phyloP scores from a whole-genome alignment of 1,140 invertebrate species.

The Drosophila busckii region DNA sequence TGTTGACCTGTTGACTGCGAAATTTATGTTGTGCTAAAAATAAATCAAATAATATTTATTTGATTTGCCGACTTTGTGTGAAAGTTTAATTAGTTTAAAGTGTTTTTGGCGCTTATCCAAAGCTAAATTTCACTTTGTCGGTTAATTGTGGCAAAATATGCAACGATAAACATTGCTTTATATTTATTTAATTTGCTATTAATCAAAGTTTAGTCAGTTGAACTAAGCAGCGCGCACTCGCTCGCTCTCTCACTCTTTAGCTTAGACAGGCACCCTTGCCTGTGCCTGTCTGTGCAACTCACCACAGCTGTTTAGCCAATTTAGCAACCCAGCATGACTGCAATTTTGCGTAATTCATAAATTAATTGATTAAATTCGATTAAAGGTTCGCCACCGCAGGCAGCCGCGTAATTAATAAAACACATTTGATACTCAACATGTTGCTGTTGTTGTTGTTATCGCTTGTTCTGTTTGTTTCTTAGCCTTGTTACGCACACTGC shows the following conservation, averaged over 20 bases:
- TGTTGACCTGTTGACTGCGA: slow-evolving; percentile 42
- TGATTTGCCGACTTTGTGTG: too few relatives aligned
- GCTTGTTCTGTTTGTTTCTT: slow-evolving; percentile 5
- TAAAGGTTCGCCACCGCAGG: slow-evolving; percentile 54
- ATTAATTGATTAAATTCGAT: slow-evolving; percentile 65
- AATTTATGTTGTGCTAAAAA: slow-evolving; percentile 44
- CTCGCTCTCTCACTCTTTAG: not conserved
- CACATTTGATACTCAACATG: slow-evolving; percentile 16
- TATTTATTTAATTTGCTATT: too few relatives aligned
- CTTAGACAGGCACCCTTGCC: slow-evolving; percentile 3
- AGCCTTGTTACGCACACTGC: slow-evolving; percentile 26
- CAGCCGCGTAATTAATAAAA: slow-evolving; percentile 34
- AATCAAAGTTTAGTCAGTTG: too few relatives aligned
- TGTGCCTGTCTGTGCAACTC: slow-evolving; percentile 8
- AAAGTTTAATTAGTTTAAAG: too few relatives aligned
- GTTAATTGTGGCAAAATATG: too few relatives aligned
- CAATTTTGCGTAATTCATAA: slow-evolving; percentile 57
- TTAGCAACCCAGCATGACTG: slow-evolving; percentile 4
- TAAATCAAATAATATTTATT: slow-evolving; percentile 34
- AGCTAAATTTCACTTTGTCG: too few relatives aligned
- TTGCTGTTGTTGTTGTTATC: not conserved
- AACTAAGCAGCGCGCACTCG: not conserved
- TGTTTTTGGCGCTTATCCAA: too few relatives aligned
- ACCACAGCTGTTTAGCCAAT: slow-evolving; percentile 8
- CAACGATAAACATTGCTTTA: too few relatives aligned